Evolutionary conservation across 1,140 invertebrate genomes (phyloP).

Genomic region (Nasonia vitripennis): DNA sequence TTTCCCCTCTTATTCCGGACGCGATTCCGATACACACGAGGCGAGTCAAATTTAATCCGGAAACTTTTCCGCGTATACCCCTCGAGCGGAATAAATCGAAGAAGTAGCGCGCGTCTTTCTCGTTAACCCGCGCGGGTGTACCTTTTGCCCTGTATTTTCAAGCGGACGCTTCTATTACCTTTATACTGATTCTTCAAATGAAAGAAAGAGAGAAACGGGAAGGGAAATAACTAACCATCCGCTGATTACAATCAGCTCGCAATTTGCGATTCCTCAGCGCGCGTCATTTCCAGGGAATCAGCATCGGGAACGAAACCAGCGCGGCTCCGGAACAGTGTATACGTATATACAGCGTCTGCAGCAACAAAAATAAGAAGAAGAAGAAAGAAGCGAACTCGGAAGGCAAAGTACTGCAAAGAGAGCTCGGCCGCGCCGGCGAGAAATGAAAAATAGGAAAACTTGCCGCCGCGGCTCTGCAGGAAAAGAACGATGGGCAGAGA

Average conservation of each 20-base stretch:
- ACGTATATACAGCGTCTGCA: background rate
- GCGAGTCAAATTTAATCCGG: background rate
- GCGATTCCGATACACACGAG: background rate
- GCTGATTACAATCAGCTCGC: background rate
- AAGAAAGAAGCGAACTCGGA: background rate
- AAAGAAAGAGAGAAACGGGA: too few relatives aligned
- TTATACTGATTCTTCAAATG: background rate
- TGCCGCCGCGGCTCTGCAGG: background rate
- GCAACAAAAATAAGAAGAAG: background rate
- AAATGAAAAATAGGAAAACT: constrained; percentile 42
- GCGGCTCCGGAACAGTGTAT: background rate
- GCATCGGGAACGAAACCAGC: background rate
- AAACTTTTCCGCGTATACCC: background rate
- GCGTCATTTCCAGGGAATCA: background rate
- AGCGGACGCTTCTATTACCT: background rate
- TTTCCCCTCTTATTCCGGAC: background rate
- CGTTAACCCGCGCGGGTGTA: too few relatives aligned
- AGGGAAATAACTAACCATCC: too few relatives aligned
- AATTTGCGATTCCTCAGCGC: background rate
- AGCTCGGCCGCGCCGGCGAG: background rate
- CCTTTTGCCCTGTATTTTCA: too few relatives aligned
- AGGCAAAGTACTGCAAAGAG: background rate
- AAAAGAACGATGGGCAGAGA: background rate
- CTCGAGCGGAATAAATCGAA: background rate
- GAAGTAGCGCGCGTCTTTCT: background rate